Base-by-base conservation (phyloP, 2,797 vertebrate species). In the Peromyscus nudipes region DNA sequence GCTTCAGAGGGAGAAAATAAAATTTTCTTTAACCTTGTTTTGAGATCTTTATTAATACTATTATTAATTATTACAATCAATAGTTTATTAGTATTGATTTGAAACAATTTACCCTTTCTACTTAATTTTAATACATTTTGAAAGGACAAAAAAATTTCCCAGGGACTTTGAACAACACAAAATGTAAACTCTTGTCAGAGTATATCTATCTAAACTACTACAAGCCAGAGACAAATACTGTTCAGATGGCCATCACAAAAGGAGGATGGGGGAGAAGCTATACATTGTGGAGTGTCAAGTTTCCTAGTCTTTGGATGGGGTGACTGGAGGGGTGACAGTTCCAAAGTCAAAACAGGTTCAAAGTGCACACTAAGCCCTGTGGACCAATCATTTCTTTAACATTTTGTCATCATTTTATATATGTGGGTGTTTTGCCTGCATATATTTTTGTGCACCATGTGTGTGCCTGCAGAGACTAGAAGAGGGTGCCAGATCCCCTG, bases 171-270 rank as follows among this genome's bases (percentile, higher is more conserved):
- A 43, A 79, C 64, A 92, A 93, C 40, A 31, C 14, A 76, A 71
- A 46, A 81, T 49, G 37, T 67, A 77, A 88, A 85, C 2, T 89
- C 43, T 90, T 29, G 60, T 91, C 52, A 88, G 76, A 79, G 80
- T 29, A 85, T 21, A 93, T 31, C 14, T 14, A 55, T 10, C 71
- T 79, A 82, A 82, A 83, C 67, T 79, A 91, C 85, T 81, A 81
- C 27, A 96, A 92, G 67, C 25, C 67, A 95, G 67, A 86, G 89
- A 89, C 64, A 94, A 96, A 88, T 34, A 95, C 29, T 75, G 71
- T 83, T 89, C 77, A 93, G 73, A 86, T 25, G 62, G 11, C 23
- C 85, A 34, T 43, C 62, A 83, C 9, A 34, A 37, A 86, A 91
- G 81, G 10, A 17, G 23, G 65, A 88, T 7, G 25, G 8, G 5